Evolutionary conservation across 1,140 invertebrate species (phyloP), one percentile per base, ranked within the genome.

Genomic region (Portunus trituberculatus): DNA sequence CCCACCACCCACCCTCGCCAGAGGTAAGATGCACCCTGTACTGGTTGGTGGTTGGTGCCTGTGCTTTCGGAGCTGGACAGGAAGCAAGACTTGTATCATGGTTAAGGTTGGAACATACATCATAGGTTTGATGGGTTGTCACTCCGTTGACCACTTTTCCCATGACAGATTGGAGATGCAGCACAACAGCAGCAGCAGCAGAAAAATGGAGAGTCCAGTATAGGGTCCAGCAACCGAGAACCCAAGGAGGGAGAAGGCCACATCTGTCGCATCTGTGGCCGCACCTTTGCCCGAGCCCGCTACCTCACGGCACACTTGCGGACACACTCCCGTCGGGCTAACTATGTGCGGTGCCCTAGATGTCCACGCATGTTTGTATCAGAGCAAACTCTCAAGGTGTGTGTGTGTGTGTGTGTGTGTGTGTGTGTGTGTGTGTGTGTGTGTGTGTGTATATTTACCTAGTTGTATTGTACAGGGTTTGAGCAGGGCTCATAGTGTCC

Each of bases 331-430:
- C 84, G 83, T 76, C 90, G 94, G 20, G 94, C 94, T 4, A 45
- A 76, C 39, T 95, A 95, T 76, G 91, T 95, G 16, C 83, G 94
- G 20, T 95, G 94, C 16, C 91, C 94, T 0, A 67, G 83, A 14
- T 95, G 94, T 39, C 94, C 94, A 0, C 45, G 94, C 29, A 95
- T 95, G 94, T 95, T 95, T 82, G 92, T 84, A 0, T 92, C 94
- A 25, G 83, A 95, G 16, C 94, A 52, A 12, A 95, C 94, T 32
- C 84, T 95, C 6, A 95, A 95, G 91, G 94, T 95, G 29, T 39
- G 91, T 84, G 6, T 31, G 67, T 91, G 67, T 91, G 67, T 92
- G 48, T 76, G 31, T 92, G 82, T 76, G 82, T 92, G 82, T 76
- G 82, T 10, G 82, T 76, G 76, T n/a, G n/a, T n/a, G n/a, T n/a